Evolutionary conservation across 1,140 invertebrate species (phyloP).

Genomic region (Zaprionus kolodkinae): DNA sequence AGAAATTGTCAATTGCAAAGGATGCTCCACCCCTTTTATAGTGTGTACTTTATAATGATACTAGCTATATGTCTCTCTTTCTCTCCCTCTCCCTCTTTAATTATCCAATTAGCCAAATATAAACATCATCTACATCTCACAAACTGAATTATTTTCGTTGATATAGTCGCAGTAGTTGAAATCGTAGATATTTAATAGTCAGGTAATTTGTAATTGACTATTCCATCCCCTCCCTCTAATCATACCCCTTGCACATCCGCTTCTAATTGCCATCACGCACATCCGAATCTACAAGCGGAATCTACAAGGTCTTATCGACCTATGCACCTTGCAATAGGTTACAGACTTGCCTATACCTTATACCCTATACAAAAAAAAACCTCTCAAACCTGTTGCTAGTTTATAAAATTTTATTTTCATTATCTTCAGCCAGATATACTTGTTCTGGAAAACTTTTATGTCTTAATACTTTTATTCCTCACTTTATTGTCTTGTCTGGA

Average conservation of each 20-base stretch:
- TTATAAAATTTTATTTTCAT: too few species aligned
- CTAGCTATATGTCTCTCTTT: too few species aligned
- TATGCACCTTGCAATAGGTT: too few species aligned
- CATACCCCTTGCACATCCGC: background rate
- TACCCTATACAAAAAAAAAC: background rate
- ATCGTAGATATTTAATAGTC: constrained; percentile 31
- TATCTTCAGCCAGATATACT: too few species aligned
- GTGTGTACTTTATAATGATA: too few species aligned
- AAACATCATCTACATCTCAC: background rate
- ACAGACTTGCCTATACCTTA: background rate
- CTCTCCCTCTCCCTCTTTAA: background rate
- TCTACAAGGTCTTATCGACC: background rate
- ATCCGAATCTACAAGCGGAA: constrained; percentile 23
- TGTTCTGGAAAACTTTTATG: too few species aligned
- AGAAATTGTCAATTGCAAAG: constrained; percentile 8
- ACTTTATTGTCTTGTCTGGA: background rate
- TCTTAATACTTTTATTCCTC: too few species aligned
- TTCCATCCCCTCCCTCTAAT: background rate
- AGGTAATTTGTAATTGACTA: constrained; percentile 14
- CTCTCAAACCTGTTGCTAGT: background rate
- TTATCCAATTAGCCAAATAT: constrained; percentile 14
- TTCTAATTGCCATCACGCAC: constrained; percentile 38
- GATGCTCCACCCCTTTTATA: background rate
- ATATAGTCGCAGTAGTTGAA: constrained; percentile 17
- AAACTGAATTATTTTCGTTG: constrained; percentile 13